Conservation (phyloP, 2,888 invertebrate genomes). For the Sphecodes monilicornis region DNA sequence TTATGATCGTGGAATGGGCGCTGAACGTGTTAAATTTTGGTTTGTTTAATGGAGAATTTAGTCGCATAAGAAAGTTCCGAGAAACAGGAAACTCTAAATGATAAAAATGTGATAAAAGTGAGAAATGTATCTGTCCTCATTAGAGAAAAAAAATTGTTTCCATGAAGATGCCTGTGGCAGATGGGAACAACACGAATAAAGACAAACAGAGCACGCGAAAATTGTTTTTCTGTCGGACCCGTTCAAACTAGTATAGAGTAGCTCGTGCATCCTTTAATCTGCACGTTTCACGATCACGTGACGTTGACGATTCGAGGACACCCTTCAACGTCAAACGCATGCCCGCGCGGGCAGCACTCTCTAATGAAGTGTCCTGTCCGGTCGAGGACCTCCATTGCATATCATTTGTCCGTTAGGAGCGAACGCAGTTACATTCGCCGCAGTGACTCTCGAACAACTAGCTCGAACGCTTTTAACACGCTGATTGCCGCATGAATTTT, state of each 20-base stretch:
- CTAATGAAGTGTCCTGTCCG: conserved; percentile 62
- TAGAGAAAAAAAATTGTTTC: not conserved
- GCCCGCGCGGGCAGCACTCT: conserved; percentile 43
- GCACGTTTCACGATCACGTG: conserved; percentile 49
- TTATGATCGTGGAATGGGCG: too few species aligned
- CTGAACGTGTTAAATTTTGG: too few species aligned
- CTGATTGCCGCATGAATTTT: conserved; percentile 10
- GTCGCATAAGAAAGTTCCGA: too few species aligned
- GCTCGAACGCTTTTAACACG: conserved; percentile 24
- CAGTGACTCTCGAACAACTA: conserved; percentile 10
- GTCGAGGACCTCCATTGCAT: conserved; percentile 48
- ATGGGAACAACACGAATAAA: not conserved
- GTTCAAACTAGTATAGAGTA: conserved; percentile 39
- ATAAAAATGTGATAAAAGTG: not conserved
- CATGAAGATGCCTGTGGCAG: not conserved
- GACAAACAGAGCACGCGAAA: not conserved
- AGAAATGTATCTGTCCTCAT: not conserved
- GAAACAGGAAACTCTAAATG: not conserved
- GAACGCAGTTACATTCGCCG: conserved; percentile 35
- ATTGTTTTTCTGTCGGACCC: conserved; percentile 34
- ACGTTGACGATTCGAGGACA: conserved; percentile 69
- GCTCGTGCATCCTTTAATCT: conserved; percentile 45
- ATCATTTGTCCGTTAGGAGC: conserved; percentile 58
- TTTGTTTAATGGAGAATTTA: too few species aligned
- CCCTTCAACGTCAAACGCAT: conserved; percentile 73